A percentile compares a stretch with the other conserved stretches of the same genome.
phyloP scores from a whole-genome alignment of 2,113 vertebrate species.

The Passer domesticus region DNA sequence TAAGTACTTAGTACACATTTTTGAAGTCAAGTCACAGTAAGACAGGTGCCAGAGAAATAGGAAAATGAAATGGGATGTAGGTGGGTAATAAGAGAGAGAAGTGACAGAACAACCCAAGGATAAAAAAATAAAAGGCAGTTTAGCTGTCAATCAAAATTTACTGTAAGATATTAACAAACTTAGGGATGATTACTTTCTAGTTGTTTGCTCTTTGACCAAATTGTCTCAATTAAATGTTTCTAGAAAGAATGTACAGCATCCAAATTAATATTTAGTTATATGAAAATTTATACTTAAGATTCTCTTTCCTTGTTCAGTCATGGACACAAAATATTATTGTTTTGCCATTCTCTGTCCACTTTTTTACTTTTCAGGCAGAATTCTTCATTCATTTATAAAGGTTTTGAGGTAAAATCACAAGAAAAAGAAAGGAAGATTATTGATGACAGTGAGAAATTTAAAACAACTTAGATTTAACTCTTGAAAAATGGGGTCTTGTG shows the following conservation, averaged over 20 bases:
- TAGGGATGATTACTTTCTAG: neutral
- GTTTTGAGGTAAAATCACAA: neutral
- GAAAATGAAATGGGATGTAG: slow-evolving; percentile 38
- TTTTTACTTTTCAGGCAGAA: neutral
- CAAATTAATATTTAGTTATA: neutral
- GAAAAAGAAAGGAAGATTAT: neutral
- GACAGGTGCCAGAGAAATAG: slow-evolving; percentile 38
- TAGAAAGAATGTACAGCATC: neutral
- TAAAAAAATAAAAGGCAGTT: neutral
- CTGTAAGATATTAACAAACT: slow-evolving; percentile 26
- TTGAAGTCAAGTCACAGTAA: slow-evolving; percentile 43
- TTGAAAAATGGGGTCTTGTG: neutral
- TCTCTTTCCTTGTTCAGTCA: neutral
- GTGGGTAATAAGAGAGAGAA: slow-evolving; percentile 40
- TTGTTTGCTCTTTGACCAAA: neutral
- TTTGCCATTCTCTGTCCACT: neutral
- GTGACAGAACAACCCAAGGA: slow-evolving; percentile 34
- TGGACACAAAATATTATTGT: neutral
- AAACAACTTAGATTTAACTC: neutral
- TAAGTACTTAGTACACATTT: slow-evolving; percentile 10
- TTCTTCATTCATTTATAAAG: neutral
- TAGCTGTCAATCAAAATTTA: slow-evolving; percentile 29
- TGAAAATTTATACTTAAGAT: neutral
- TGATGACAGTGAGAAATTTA: neutral
- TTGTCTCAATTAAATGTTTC: neutral